Base-by-base conservation (phyloP, 92 coral and sea anemone genomes). In the Epizoanthus stellaris region DNA sequence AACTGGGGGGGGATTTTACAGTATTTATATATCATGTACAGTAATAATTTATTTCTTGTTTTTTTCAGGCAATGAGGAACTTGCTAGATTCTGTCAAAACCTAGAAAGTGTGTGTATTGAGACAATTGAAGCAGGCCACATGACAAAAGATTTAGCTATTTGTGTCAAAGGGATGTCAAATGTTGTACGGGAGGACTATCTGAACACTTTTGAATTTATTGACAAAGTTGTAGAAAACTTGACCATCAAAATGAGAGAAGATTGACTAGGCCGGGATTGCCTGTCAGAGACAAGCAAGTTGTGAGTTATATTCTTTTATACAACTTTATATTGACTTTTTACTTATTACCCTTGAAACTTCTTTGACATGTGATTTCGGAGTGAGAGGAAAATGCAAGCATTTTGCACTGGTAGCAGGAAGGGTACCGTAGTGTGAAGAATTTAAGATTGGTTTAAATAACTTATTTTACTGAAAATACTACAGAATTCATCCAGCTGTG, bases 91-190 rank as follows among this genome's bases (percentile, higher is more conserved):
- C 76, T 96, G 99, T 70, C 84, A 79, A 81, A 88, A 89, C 43
- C 81, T 96, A 9, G 99, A 96, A 85, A 93, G 90, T 39, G 91
- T 93, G 1, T 96, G 99, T 42, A 84, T 94, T 61, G 92, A 88
- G 15, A 96, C 99, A 38, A 96, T 96, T 54, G 98, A 96, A 77
- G 88, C 99, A 13, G 99, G 99, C 25, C 85, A 85, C 86, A 89
- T 96, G 95, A 96, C 99, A 17, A 96, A 96, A 80, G 99, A 96
- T 79, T 90, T 96, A 4, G 99, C 99, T 4, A 96, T 94, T 5
- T 96, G 99, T 75, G 90, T 96, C 88, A 96, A 93, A 68, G 99
- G 99, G 13, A 20, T 95, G 73, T 63, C 92, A 5, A 94, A 93
- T 69, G 94, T 94, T 20, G 76, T 76, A 47, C 94, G 98, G 30